phyloP scores from a whole-genome alignment of 1,140 invertebrate genomes.

The Trichomalopsis sarcophagae region DNA sequence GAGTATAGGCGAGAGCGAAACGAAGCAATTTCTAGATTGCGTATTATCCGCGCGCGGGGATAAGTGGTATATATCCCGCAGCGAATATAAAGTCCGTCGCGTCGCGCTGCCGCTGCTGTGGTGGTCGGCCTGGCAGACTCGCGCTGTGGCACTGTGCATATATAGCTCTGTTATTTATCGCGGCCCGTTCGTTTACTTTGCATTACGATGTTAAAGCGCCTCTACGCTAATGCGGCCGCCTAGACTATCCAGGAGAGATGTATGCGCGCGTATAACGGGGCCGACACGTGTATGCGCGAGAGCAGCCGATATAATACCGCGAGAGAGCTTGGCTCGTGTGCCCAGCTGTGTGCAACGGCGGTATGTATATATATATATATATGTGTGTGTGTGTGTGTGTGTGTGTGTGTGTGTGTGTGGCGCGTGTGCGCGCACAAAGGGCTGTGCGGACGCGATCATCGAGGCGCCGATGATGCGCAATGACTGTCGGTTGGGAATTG shows the following conservation, averaged over 20 bases:
- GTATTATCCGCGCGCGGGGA: constrained; percentile 10
- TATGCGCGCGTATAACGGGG: not conserved
- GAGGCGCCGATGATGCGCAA: not conserved
- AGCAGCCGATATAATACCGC: not conserved
- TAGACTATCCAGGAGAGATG: not conserved
- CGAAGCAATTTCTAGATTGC: constrained; percentile 37
- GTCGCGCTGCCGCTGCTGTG: no score
- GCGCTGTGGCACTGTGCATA: not conserved
- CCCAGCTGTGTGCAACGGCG: not conserved
- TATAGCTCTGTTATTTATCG: not conserved
- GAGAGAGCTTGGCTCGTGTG: not conserved
- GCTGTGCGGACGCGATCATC: no score
- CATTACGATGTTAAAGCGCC: constrained; percentile 31
- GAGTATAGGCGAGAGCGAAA: not conserved
- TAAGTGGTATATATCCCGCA: constrained; percentile 14
- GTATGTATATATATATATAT: no score
- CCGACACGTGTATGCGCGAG: constrained; percentile 12
- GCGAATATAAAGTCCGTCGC: constrained; percentile 9
- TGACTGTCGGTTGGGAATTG: constrained; percentile 16
- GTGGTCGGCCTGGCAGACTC: not conserved
- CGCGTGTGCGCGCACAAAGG: no score
- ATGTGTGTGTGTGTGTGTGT: no score
- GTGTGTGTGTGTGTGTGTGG: no score
- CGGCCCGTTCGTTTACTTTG: constrained; percentile 30
- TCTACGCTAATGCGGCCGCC: constrained; percentile 22